These are phyloP conservation scores for Palythoa caribaeorum DNA, from an alignment of 92 coral and sea anemone species.

Conservation along the genomic window DNA sequence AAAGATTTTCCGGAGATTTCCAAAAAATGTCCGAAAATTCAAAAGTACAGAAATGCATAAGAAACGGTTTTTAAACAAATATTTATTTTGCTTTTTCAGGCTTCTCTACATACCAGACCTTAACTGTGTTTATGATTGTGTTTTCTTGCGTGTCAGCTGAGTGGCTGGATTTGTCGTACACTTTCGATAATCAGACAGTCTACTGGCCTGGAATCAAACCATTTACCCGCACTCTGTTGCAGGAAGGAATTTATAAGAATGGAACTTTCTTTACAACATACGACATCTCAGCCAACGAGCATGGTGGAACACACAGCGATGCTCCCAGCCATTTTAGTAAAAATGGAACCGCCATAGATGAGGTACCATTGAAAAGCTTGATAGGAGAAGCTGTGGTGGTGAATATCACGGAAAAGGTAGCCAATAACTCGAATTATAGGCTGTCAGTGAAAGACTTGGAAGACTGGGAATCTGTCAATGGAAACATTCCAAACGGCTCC, in stretches of 20 bases:
- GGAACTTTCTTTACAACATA: constrained; percentile 59
- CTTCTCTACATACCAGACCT: not conserved
- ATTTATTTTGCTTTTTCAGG: not conserved
- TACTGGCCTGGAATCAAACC: constrained; percentile 70
- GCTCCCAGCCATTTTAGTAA: constrained; percentile 78
- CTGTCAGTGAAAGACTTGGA: constrained; percentile 54
- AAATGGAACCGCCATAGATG: constrained; percentile 69
- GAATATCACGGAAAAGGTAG: constrained; percentile 76
- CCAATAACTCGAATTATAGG: constrained; percentile 44
- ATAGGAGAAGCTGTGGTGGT: constrained; percentile 87
- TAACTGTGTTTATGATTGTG: not conserved
- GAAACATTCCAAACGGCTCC: constrained; percentile 58
- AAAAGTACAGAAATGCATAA: too few species aligned
- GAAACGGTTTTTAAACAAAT: too few species aligned
- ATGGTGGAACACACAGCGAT: constrained; percentile 86
- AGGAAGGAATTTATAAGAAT: constrained; percentile 35
- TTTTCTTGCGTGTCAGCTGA: not conserved
- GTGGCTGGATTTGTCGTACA: constrained; percentile 78
- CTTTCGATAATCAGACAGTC: constrained; percentile 67
- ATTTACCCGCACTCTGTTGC: constrained; percentile 53
- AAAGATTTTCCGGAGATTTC: too few species aligned
- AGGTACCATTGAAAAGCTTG: constrained; percentile 75
- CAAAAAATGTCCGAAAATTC: too few species aligned
- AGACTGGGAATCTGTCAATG: constrained; percentile 64
- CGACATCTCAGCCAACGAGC: constrained; percentile 70